Percentiles rank a stretch among this genome's conserved stretches.
phyloP scores from a whole-genome alignment of 2,113 vertebrate species.

The Dryoscopus gambensis region DNA sequence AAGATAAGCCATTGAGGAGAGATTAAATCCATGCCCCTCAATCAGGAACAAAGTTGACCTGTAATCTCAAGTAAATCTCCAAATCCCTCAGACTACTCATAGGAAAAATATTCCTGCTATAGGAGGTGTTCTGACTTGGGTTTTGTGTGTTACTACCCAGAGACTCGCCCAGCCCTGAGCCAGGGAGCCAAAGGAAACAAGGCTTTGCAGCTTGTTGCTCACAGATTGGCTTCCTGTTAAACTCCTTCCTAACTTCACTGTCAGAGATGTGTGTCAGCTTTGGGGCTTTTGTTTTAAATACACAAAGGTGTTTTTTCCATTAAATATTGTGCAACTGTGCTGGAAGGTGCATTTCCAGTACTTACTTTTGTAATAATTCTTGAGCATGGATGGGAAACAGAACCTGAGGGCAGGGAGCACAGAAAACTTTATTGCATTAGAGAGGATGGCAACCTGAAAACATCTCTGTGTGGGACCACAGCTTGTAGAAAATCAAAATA shows the following conservation, averaged over 20 bases:
- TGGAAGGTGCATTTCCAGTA: neutral
- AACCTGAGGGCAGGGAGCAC: neutral
- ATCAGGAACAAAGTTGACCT: neutral
- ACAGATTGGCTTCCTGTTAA: neutral
- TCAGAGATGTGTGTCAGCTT: neutral
- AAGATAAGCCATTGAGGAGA: neutral
- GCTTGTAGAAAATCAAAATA: neutral
- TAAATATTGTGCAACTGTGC: neutral
- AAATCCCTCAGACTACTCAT: neutral
- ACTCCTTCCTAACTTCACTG: neutral
- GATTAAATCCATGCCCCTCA: neutral
- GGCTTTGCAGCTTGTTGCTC: neutral
- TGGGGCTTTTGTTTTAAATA: neutral
- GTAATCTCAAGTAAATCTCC: neutral
- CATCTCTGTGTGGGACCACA: neutral
- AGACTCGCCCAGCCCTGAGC: neutral
- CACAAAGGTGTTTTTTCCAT: neutral
- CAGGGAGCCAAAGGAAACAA: constrained; percentile 39
- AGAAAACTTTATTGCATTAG: neutral
- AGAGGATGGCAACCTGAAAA: neutral
- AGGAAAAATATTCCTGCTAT: neutral
- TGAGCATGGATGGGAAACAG: neutral
- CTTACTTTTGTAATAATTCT: neutral
- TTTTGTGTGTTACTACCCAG: neutral
- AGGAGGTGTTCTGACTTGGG: neutral